Conservation (phyloP, 37 sponge, comb jelly and placozoan species). For the Amphimedon queenslandica region DNA sequence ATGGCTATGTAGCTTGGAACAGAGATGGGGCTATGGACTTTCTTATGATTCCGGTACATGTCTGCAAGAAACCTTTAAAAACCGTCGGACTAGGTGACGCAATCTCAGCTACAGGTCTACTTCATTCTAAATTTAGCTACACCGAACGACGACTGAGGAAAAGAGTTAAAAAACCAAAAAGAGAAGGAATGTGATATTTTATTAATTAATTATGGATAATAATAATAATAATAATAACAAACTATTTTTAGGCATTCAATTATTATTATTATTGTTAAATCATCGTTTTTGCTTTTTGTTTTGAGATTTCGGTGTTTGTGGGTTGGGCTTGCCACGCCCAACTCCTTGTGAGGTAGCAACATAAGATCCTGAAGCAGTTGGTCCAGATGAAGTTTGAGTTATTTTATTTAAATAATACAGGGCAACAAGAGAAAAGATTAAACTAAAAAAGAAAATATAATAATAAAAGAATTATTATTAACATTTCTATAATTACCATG, state of each 20-base stretch:
- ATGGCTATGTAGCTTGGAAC: constrained; percentile 43
- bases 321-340: too few species aligned
- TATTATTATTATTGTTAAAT: too few species aligned
- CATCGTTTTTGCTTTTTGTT: background rate
- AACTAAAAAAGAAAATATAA: constrained; percentile 13
- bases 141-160: too few species aligned
- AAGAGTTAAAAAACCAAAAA: too few species aligned
- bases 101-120: constrained; percentile 77
- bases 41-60: constrained; percentile 76
- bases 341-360: too few species aligned
- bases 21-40: constrained; percentile 49
- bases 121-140: constrained; percentile 52
- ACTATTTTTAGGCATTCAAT: too few species aligned
- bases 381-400: constrained; percentile 44
- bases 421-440: constrained; percentile 74
- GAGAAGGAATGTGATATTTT: too few species aligned
- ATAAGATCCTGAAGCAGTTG: too few species aligned
- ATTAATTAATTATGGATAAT: too few species aligned
- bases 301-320: background rate
- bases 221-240: too few species aligned
- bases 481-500: constrained; percentile 59
- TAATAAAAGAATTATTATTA: background rate
- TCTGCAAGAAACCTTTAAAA: constrained; percentile 76
- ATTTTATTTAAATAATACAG: constrained; percentile 80
- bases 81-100: constrained; percentile 96